Evolutionary conservation across 2,797 vertebrate genomes (phyloP).

Genomic region (Coreius guichenoti): DNA sequence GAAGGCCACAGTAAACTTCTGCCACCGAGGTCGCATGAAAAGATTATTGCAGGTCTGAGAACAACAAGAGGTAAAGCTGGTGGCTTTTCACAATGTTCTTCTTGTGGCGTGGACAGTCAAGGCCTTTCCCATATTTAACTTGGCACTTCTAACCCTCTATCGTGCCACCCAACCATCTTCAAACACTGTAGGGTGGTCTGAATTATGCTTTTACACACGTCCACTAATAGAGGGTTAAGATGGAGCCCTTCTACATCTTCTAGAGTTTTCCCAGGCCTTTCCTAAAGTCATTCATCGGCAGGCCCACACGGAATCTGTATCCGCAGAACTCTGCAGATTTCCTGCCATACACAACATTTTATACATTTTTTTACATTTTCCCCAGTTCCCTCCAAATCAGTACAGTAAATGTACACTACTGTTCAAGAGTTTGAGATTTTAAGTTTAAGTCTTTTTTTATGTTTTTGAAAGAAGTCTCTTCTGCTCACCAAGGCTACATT

Average conservation of each 20-base stretch:
- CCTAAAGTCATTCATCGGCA: constrained; percentile 31
- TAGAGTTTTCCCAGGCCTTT: constrained; percentile 49
- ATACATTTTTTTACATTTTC: not conserved
- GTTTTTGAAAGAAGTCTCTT: no score
- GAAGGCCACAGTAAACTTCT: constrained; percentile 29
- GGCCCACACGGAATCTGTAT: constrained; percentile 14
- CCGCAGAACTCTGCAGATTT: not conserved
- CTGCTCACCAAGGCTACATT: not conserved
- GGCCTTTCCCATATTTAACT: constrained; percentile 59
- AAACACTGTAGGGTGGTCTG: constrained; percentile 63
- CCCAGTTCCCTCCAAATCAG: not conserved
- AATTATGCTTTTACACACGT: constrained; percentile 45
- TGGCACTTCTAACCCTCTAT: constrained; percentile 49
- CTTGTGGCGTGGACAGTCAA: constrained; percentile 51
- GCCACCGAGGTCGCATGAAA: constrained; percentile 40
- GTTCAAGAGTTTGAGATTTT: not conserved
- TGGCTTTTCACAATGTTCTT: constrained; percentile 54
- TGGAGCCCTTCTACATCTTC: constrained; percentile 22
- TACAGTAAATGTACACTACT: not conserved
- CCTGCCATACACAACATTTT: not conserved
- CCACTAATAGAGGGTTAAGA: constrained; percentile 57
- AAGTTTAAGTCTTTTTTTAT: no score
- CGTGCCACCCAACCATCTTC: constrained; percentile 55
- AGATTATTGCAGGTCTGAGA: constrained; percentile 33
- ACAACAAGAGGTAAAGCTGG: constrained; percentile 36